A percentile compares a stretch with the other conserved stretches of the same genome.
phyloP scores from a whole-genome alignment of 2,888 invertebrate genomes.

The Adineta ricciae region DNA sequence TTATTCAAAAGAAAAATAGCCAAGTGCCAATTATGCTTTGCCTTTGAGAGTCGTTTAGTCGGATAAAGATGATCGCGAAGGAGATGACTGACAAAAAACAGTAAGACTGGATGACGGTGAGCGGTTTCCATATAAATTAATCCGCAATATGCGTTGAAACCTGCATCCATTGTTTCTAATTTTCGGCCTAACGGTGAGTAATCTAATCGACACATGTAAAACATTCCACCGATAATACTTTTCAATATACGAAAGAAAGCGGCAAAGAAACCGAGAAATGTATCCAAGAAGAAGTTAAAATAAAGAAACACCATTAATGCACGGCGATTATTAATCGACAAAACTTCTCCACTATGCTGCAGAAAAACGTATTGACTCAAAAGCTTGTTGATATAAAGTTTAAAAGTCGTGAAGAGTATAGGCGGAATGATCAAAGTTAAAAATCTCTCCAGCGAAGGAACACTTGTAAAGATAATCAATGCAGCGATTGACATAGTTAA shows the following conservation, averaged over 20 bases:
- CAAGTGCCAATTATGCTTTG: neutral
- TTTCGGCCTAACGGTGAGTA: neutral
- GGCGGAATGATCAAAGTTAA: neutral
- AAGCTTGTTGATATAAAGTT: neutral
- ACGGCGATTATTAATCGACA: neutral
- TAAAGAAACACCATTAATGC: neutral
- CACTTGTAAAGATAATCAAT: neutral
- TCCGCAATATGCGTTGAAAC: neutral
- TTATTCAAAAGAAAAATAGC: neutral
- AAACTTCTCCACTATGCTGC: neutral
- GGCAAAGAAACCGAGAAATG: neutral
- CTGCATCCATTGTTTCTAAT: neutral
- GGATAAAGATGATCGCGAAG: neutral
- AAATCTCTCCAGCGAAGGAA: neutral
- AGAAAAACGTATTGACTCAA: neutral
- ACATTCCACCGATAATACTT: neutral
- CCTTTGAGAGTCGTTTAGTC: neutral
- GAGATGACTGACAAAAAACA: neutral
- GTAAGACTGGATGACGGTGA: neutral
- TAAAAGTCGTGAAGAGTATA: neutral
- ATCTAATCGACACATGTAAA: neutral
- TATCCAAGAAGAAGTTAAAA: neutral
- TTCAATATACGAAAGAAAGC: neutral
- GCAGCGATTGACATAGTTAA: neutral
- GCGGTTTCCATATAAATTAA: neutral